These are phyloP conservation scores for Rhagoletis pomonella DNA, from an alignment of 1,140 invertebrate genomes.

Conservation along the genomic window DNA sequence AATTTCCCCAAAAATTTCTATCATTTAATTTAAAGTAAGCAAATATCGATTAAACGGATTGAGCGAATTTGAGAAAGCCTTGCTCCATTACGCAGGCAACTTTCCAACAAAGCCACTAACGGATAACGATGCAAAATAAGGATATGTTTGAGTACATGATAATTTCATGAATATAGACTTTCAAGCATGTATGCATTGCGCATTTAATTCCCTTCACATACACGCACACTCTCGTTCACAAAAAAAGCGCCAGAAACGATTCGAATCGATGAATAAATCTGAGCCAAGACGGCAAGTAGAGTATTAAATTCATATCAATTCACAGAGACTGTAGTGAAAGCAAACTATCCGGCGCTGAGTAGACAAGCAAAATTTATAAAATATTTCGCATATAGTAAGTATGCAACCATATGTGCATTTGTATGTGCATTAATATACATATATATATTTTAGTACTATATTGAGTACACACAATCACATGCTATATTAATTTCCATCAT, in stretches of 20 bases:
- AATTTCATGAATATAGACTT: background rate
- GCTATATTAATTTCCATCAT: constrained; percentile 42
- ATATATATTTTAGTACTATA: background rate
- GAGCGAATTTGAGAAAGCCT: background rate
- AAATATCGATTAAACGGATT: background rate
- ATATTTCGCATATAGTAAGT: background rate
- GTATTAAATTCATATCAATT: background rate
- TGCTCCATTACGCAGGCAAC: constrained; percentile 14
- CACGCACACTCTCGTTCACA: background rate
- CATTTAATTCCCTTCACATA: constrained; percentile 11
- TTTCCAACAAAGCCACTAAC: background rate
- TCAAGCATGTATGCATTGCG: background rate
- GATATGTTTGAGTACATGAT: background rate
- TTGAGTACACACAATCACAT: background rate
- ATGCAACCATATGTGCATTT: background rate
- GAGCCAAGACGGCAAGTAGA: background rate
- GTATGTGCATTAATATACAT: background rate
- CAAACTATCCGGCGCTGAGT: background rate
- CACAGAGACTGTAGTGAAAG: background rate
- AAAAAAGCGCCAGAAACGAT: background rate
- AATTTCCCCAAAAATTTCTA: background rate
- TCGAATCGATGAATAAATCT: constrained; percentile 34
- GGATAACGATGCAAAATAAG: background rate
- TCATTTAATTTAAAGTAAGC: background rate
- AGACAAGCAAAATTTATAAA: background rate